Evolutionary conservation across 2,797 vertebrate genomes (phyloP).

Genomic region (Neosalanx taihuensis): DNA sequence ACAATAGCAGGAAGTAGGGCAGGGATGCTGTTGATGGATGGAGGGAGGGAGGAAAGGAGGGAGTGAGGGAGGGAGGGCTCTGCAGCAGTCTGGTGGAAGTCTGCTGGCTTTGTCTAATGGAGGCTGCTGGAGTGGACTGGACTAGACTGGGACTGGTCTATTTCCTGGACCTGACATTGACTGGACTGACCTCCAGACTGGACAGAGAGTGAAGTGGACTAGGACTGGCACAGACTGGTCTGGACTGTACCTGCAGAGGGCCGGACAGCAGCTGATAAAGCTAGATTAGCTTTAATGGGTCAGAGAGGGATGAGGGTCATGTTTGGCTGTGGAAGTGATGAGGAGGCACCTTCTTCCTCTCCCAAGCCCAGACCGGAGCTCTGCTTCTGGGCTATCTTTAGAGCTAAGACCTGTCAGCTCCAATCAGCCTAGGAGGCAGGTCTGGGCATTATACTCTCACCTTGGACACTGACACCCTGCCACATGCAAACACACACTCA

Average conservation of each 20-base stretch:
- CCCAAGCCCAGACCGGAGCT: constrained; percentile 1
- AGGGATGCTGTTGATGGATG: neutral
- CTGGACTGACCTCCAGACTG: no score
- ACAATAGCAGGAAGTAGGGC: constrained; percentile 1
- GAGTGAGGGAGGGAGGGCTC: neutral
- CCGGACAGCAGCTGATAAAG: constrained; percentile 24
- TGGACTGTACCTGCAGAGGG: neutral
- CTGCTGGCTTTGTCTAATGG: no score
- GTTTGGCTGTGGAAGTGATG: constrained; percentile 42
- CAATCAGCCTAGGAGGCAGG: constrained; percentile 40
- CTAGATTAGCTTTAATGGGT: constrained; percentile 41
- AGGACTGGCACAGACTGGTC: no score
- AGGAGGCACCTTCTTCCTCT: constrained; percentile 26
- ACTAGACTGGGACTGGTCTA: no score
- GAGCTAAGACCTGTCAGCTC: constrained; percentile 36
- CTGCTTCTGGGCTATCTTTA: constrained; percentile 42
- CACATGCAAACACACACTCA: neutral
- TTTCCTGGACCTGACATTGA: no score
- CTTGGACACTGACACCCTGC: constrained; percentile 22
- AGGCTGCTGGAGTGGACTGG: no score
- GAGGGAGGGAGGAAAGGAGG: neutral
- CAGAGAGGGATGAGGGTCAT: constrained; percentile 41
- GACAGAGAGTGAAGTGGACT: no score
- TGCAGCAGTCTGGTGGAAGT: constrained; percentile 5
- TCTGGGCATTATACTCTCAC: constrained; percentile 19